Base-by-base conservation (phyloP, 2,797 vertebrate genomes). In the Cheirogaleus major region DNA sequence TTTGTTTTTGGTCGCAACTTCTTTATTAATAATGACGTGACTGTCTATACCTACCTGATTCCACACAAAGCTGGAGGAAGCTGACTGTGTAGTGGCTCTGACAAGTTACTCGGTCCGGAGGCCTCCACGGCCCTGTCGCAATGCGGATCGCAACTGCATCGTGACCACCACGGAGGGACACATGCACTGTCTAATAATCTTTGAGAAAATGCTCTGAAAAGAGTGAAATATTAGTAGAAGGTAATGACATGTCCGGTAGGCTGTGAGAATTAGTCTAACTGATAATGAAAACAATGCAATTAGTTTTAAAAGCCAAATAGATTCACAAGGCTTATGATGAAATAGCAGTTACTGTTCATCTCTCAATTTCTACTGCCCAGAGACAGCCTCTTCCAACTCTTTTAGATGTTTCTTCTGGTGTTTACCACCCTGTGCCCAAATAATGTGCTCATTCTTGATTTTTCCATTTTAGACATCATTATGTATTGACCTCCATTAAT, bases 281-380 rank as follows among this genome's bases (percentile, higher is more conserved):
- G 8, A n/a, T 69, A 65, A 78, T 13, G 13, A 70, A 96, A 73
- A 43, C 27, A 52, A n/a, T 27, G 25, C 69, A 55, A 3, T 75
- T 80, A 20, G n/a, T 82, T 92, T 89, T 50, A 23, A 92, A 93
- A 92, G 70, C 80, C 76, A 82, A 45, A 69, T 67, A n/a, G 13
- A 55, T 63, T 75, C 79, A 73, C 65, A 75, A 73, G 43, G 3
- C 81, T 89, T 57, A 5, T 15, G 73, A 55, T 7, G 72, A 89
- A 82, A 72, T 25, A 48, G 59, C 52, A 73, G 25, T 25, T 61
- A 27, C 45, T 25, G 25, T 52, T 69, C 32, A 35, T 57, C 79
- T 92, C 23, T 23, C 23, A 73, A 14, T 79, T 70, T 59, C 35
- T 65, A 27, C 5, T 78, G 23, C 41, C 69, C 25, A 41, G 22